Base-by-base conservation (phyloP, 2,113 vertebrate genomes). In the Marcusenius ussheri region DNA sequence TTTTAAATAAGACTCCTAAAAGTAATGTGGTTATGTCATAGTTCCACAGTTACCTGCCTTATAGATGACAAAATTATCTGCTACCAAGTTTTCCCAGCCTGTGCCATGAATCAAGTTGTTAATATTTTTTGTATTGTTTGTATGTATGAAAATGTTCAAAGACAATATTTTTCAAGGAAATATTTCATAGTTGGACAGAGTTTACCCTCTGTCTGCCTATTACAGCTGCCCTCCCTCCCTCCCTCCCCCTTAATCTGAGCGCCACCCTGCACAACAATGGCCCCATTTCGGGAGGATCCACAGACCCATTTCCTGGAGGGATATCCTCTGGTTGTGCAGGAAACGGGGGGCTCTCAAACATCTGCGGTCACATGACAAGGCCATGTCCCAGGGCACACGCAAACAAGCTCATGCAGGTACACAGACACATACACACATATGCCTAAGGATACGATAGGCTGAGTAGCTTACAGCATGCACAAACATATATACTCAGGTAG, bases 291-390 rank as follows among this genome's bases (percentile, higher is more conserved):
- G 94, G 93, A 58, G 95, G 94, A 95, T 96, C 96, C 96, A 95
- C 96, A 96, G 97, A 96, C 94, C 96, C 95, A 94, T 95, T 97
- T 97, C 96, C 97, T 96, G 96, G 93, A 95, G 95, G 96, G 96
- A 97, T 96, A 97, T 97, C 96, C 97, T 97, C 93, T 97, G 94
- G 91, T 86, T 91, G 74, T 89, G 90, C 90, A 89, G 92, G 92
- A 93, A 93, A 91, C 90, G 74, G 80, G 58, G 62, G 85, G 77
- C 70, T 49, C 88, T 89, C 74, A 90, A 66, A 86, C 90, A 56
- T 91, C 77, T 85, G 50, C 19, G 45, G 46, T 83, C 83, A 87
- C 84, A 89, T 90, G 90, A 88, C 90, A 42, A 89, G 62, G 86
- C 70, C 47, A 15, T 88, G 62, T 88, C 86, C 84, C 47, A 47